A percentile compares a stretch with the other conserved stretches of the same genome.
Conservation (phyloP, 2,888 invertebrate genomes). For the Brachyptera risi region DNA sequence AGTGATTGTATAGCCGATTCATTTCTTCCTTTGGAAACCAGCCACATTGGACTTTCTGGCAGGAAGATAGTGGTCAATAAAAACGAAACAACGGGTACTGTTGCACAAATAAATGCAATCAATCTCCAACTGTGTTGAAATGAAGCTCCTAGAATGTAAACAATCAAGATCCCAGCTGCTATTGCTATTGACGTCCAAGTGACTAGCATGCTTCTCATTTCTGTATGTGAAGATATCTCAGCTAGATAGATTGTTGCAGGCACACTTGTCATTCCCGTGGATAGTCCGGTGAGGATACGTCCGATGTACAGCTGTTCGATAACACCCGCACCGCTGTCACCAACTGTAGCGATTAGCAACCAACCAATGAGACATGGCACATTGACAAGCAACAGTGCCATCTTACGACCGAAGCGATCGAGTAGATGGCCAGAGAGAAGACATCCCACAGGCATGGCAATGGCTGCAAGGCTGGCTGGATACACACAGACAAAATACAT, state of each 20-base stretch:
- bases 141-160: slow-evolving; percentile 51
- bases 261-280: slow-evolving; percentile 51
- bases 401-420: slow-evolving; percentile 51
- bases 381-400: slow-evolving; percentile 48
- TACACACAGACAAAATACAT: slow-evolving; percentile 42
- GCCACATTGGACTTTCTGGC: slow-evolving; percentile 55
- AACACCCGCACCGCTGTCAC: slow-evolving; percentile 37
- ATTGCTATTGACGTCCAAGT: slow-evolving; percentile 54
- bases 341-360: slow-evolving; percentile 46
- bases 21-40: slow-evolving; percentile 46
- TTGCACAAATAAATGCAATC: slow-evolving; percentile 25
- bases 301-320: slow-evolving; percentile 36
- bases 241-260: slow-evolving; percentile 54
- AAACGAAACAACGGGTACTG: slow-evolving; percentile 41
- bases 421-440: slow-evolving; percentile 50
- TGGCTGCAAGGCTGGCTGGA: slow-evolving; percentile 52
- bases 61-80: slow-evolving; percentile 44
- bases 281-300: slow-evolving; percentile 46
- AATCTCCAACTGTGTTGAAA: slow-evolving; percentile 42
- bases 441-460: slow-evolving; percentile 54
- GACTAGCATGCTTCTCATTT: slow-evolving; percentile 46
- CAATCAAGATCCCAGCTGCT: slow-evolving; percentile 50
- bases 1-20: slow-evolving; percentile 44
- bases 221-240: slow-evolving; percentile 44
- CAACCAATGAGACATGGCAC: slow-evolving; percentile 50